Evolutionary conservation across 2,888 invertebrate species (phyloP).

Genomic region (Spodoptera exigua): DNA sequence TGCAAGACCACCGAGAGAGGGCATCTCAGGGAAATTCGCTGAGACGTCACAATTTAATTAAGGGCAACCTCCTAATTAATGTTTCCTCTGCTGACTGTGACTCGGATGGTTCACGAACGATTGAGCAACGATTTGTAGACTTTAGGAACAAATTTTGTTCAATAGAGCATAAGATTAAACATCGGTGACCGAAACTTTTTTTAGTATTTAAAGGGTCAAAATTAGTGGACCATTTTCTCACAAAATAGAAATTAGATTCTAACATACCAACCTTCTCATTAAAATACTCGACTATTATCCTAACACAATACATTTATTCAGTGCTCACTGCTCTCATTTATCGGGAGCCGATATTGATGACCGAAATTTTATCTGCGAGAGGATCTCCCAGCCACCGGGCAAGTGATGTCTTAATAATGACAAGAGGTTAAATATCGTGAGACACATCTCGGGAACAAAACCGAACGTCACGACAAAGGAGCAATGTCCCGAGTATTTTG

Average conservation of each 20-base stretch:
- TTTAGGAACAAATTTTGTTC: slow-evolving; percentile 61
- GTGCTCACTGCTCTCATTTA: slow-evolving; percentile 69
- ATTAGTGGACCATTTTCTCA: not conserved
- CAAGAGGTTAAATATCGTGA: slow-evolving; percentile 85
- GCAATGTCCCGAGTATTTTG: slow-evolving; percentile 84
- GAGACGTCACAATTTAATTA: slow-evolving; percentile 88
- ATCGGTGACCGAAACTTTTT: slow-evolving; percentile 25
- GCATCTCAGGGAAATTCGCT: slow-evolving; percentile 78
- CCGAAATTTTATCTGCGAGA: slow-evolving; percentile 77
- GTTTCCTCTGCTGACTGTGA: slow-evolving; percentile 66
- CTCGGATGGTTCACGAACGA: slow-evolving; percentile 67
- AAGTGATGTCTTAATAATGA: slow-evolving; percentile 89
- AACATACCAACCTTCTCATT: slow-evolving; percentile 50
- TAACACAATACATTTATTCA: slow-evolving; percentile 58
- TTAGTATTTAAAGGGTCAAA: not conserved
- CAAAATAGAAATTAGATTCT: slow-evolving; percentile 13
- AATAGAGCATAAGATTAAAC: slow-evolving; percentile 35
- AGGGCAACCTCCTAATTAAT: slow-evolving; percentile 76
- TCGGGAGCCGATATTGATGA: slow-evolving; percentile 78
- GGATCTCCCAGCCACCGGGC: slow-evolving; percentile 86
- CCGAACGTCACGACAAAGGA: slow-evolving; percentile 82
- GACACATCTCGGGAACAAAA: slow-evolving; percentile 81
- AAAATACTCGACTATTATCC: slow-evolving; percentile 58
- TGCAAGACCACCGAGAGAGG: slow-evolving; percentile 77
- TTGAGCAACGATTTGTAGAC: slow-evolving; percentile 69